Conservation (phyloP, 2,888 invertebrate genomes). For the Andrena fulva region DNA sequence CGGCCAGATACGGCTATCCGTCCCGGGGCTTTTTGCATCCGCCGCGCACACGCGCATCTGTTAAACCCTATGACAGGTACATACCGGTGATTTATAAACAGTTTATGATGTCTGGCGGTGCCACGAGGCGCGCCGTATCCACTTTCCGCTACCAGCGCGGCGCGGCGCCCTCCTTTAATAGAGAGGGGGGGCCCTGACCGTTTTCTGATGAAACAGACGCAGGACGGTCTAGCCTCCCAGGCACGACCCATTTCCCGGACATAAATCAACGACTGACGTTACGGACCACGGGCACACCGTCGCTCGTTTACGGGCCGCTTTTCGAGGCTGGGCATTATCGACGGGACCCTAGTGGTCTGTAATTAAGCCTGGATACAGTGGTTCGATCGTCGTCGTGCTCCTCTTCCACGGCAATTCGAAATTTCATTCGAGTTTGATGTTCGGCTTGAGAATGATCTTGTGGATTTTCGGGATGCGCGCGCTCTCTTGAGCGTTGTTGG, state of each 20-base stretch:
- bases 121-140: slow-evolving; percentile 49
- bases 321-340: slow-evolving; percentile 82
- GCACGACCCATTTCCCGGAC: slow-evolving; percentile 83
- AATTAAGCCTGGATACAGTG: slow-evolving; percentile 77
- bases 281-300: slow-evolving; percentile 52
- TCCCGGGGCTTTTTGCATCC: slow-evolving; percentile 59
- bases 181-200: slow-evolving; percentile 43
- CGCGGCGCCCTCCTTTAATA: slow-evolving; percentile 67
- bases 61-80: slow-evolving; percentile 67
- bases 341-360: slow-evolving; percentile 74
- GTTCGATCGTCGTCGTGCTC: slow-evolving; percentile 34
- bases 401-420: slow-evolving; percentile 67
- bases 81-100: slow-evolving; percentile 72
- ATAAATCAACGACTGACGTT: slow-evolving; percentile 82
- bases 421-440: slow-evolving; percentile 74
- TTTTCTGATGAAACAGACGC: slow-evolving; percentile 74
- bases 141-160: slow-evolving; percentile 56
- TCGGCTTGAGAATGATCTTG: background rate
- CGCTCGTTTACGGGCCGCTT: slow-evolving; percentile 73
- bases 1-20: slow-evolving; percentile 69
- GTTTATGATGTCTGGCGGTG: slow-evolving; percentile 65
- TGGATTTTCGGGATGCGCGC: background rate
- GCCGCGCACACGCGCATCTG: slow-evolving; percentile 52
- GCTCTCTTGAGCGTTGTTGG: background rate
- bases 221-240: slow-evolving; percentile 80